phyloP scores from a whole-genome alignment of 1,140 invertebrate species.

The Chymomyza costata region DNA sequence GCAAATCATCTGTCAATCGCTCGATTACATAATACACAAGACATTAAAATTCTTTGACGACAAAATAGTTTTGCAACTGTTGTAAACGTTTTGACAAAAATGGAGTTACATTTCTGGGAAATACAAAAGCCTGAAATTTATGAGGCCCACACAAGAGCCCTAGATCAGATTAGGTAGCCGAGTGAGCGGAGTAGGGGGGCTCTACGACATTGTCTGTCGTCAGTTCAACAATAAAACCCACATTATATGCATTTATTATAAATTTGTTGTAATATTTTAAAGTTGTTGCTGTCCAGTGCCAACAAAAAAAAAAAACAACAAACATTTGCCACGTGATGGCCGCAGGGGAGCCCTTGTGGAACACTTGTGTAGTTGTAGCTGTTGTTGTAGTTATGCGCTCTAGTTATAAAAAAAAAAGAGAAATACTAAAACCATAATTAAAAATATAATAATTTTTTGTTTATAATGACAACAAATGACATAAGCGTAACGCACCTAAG shows the following conservation, averaged over 20 bases:
- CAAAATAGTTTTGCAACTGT: slow-evolving; percentile 19
- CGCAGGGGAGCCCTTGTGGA: slow-evolving; percentile 24
- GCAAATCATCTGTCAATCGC: no score
- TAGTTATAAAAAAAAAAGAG: slow-evolving; percentile 28
- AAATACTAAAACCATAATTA: slow-evolving; percentile 23
- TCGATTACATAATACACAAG: no score
- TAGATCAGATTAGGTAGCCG: slow-evolving; percentile 37
- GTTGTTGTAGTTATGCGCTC: no score
- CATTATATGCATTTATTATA: slow-evolving; percentile 42
- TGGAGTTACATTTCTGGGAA: slow-evolving; percentile 18
- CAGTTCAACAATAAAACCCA: slow-evolving; percentile 29
- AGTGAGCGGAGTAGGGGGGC: slow-evolving; percentile 6
- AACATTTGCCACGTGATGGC: slow-evolving; percentile 33
- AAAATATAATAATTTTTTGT: slow-evolving; percentile 57
- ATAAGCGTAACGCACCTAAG: slow-evolving; percentile 40
- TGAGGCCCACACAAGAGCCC: slow-evolving; percentile 14
- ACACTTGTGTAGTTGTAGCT: slow-evolving; percentile 31
- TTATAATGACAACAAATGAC: slow-evolving; percentile 54
- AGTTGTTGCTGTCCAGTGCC: slow-evolving; percentile 16
- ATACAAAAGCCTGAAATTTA: slow-evolving; percentile 24
- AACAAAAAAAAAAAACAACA: no score
- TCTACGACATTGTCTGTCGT: no score
- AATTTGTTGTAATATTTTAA: slow-evolving; percentile 41
- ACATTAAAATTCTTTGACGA: no score
- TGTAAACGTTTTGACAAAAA: no score